phyloP scores from a whole-genome alignment of 2,113 vertebrate genomes.

The Rhinogobius similis region DNA sequence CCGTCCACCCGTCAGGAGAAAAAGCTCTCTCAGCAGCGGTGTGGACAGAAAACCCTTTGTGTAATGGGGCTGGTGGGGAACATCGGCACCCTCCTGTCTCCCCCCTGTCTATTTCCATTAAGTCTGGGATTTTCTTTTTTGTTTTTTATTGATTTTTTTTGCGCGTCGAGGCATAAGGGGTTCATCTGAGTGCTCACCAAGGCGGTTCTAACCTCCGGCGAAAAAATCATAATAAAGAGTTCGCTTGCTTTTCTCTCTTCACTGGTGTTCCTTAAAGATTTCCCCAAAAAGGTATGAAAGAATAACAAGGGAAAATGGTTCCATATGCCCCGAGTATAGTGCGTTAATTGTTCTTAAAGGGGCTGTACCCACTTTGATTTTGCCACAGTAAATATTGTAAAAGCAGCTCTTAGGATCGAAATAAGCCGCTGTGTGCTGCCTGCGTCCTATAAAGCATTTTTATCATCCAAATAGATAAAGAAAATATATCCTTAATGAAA shows the following conservation, averaged over 20 bases:
- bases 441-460: too few relatives aligned
- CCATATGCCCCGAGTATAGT: constrained; percentile 63
- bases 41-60: constrained; percentile 12
- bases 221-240: constrained; percentile 60
- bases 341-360: not conserved
- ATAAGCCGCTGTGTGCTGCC: too few relatives aligned
- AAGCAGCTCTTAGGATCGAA: too few relatives aligned
- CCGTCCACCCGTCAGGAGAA: not conserved
- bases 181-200: constrained; percentile 17
- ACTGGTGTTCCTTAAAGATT: constrained; percentile 47
- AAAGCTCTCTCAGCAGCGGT: constrained; percentile 21
- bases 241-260: constrained; percentile 50
- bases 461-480: too few relatives aligned
- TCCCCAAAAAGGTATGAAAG: constrained; percentile 69
- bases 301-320: constrained; percentile 66
- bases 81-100: constrained; percentile 42
- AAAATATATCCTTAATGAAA: too few relatives aligned
- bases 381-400: too few relatives aligned
- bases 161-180: constrained; percentile 27
- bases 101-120: constrained; percentile 60
- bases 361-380: too few relatives aligned
- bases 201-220: constrained; percentile 40
- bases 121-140: constrained; percentile 52
- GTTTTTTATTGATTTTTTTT: constrained; percentile 42
- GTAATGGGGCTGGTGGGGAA: constrained; percentile 23